phyloP scores from a whole-genome alignment of 1,140 invertebrate species.

The Bicyclus anynana region DNA sequence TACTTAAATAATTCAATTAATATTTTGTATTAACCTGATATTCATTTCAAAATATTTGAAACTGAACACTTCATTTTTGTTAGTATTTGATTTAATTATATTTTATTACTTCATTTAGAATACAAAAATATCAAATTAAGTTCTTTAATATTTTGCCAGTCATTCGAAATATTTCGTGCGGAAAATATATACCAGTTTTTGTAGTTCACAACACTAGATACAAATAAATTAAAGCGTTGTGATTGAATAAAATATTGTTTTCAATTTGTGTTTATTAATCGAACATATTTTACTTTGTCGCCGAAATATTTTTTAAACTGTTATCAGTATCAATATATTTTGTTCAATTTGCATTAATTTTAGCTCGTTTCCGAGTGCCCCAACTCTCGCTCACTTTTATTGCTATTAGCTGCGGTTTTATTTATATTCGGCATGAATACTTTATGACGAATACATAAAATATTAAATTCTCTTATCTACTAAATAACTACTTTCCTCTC shows the following conservation, averaged over 20 bases:
- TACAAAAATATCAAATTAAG: neutral
- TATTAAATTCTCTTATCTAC: neutral
- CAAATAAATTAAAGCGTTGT: neutral
- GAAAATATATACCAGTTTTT: neutral
- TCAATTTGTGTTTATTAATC: neutral
- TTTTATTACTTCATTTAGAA: too few species aligned
- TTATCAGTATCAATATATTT: constrained; percentile 45
- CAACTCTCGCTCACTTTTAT: constrained; percentile 48
- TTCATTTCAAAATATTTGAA: too few species aligned
- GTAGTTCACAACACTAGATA: neutral
- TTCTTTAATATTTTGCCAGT: neutral
- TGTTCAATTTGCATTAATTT: constrained; percentile 57
- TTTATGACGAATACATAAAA: neutral
- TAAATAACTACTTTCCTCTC: too few species aligned
- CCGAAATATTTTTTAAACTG: constrained; percentile 50
- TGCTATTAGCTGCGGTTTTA: constrained; percentile 46
- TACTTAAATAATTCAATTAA: too few species aligned
- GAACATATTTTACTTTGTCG: constrained; percentile 13
- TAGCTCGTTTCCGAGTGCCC: constrained; percentile 41
- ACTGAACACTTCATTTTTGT: too few species aligned
- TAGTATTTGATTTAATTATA: too few species aligned
- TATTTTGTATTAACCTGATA: too few species aligned
- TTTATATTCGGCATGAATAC: constrained; percentile 18
- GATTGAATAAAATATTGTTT: constrained; percentile 3
- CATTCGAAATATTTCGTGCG: neutral